Percentiles rank a stretch among this genome's conserved stretches.
phyloP scores from a whole-genome alignment of 2,113 vertebrate genomes.

The Bubalus kerabau region DNA sequence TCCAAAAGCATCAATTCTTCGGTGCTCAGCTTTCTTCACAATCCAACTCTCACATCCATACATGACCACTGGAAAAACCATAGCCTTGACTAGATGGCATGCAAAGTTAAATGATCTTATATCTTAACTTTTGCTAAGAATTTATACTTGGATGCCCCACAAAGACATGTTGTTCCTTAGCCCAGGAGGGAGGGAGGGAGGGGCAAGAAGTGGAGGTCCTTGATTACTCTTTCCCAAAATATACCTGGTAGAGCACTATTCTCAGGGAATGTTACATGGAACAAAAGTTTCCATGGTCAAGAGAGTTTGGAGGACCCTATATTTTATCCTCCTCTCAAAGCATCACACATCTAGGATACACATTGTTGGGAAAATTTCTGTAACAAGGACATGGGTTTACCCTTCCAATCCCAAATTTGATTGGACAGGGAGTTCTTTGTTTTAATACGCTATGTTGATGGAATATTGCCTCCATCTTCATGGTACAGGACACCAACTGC shows the following conservation, averaged over 20 bases:
- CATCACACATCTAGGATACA: not conserved
- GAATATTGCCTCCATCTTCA: not conserved
- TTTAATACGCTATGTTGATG: not conserved
- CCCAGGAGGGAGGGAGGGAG: not conserved
- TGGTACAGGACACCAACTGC: not conserved
- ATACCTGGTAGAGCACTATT: not conserved
- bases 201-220: not conserved
- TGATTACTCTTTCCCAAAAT: not conserved
- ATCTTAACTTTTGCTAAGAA: slow-evolving; percentile 20
- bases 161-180: not conserved
- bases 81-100: not conserved
- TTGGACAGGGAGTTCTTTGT: not conserved
- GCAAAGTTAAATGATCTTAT: not conserved
- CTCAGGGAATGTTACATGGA: not conserved
- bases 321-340: not conserved
- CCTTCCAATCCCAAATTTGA: not conserved
- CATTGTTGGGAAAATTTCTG: not conserved
- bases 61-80: too few species aligned
- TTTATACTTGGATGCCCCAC: slow-evolving; percentile 3
- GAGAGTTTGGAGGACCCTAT: not conserved
- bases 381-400: not conserved
- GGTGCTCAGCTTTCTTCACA: too few species aligned
- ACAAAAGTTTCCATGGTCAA: not conserved
- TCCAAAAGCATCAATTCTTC: too few species aligned
- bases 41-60: too few species aligned